phyloP scores from a whole-genome alignment of 2,888 invertebrate species.

The Steinernema scapterisci region DNA sequence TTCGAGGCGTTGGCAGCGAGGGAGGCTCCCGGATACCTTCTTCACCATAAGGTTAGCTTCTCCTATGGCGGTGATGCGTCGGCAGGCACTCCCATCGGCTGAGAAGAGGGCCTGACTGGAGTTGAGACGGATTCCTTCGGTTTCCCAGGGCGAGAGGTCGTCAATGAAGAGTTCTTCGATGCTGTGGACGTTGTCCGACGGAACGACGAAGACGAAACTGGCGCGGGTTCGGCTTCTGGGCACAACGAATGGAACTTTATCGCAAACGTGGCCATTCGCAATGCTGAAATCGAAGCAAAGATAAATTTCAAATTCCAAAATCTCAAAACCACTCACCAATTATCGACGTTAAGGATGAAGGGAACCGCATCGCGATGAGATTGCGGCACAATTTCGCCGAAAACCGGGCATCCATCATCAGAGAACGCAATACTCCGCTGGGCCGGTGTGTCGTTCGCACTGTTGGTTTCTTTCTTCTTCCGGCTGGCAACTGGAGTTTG shows the following conservation, averaged over 20 bases:
- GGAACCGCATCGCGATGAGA: conserved; percentile 21
- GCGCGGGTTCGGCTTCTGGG: conserved; percentile 10
- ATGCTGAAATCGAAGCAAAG: conserved; percentile 8
- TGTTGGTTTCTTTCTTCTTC: conserved; percentile 6
- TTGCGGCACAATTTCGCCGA: not conserved
- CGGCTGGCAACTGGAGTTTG: not conserved
- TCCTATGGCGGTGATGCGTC: not conserved
- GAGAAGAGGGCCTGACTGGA: conserved; percentile 11
- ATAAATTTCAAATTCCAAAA: too few relatives aligned
- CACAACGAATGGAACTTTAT: not conserved
- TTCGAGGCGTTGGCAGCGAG: conserved; percentile 25
- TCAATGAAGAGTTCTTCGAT: conserved; percentile 13
- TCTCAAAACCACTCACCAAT: conserved; percentile 3
- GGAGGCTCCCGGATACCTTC: not conserved
- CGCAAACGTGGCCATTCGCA: not conserved
- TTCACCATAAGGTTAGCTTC: conserved; percentile 21
- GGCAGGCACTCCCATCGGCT: conserved; percentile 5
- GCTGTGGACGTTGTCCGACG: conserved; percentile 2
- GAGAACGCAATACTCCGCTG: not conserved
- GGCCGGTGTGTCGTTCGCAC: not conserved
- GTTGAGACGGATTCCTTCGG: conserved; percentile 14
- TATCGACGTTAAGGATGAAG: not conserved
- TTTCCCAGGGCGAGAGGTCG: conserved; percentile 12
- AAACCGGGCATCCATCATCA: conserved; percentile 2
- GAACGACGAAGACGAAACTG: conserved; percentile 21